Conservation (phyloP, 2,888 invertebrate species). For the Anorthoa munda region DNA sequence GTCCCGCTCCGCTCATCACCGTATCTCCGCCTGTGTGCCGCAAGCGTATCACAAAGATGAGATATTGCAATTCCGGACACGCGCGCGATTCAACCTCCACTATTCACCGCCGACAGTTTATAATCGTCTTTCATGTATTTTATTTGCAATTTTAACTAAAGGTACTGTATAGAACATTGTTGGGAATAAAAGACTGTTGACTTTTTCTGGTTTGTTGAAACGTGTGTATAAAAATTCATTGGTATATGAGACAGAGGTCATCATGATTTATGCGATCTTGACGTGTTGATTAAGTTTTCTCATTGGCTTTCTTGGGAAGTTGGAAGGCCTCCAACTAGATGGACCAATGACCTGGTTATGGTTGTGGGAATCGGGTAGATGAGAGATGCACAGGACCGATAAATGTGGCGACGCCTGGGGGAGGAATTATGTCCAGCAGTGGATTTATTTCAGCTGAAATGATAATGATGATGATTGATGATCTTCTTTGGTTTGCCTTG, state of each 20-base stretch:
- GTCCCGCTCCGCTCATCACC: slow-evolving; percentile 69
- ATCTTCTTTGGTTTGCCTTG: no score
- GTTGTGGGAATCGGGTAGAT: no score
- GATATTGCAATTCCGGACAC: slow-evolving; percentile 81
- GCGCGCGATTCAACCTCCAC: slow-evolving; percentile 73
- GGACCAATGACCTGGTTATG: no score
- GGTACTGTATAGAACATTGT: slow-evolving; percentile 21
- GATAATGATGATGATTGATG: no score
- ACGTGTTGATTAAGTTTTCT: background rate
- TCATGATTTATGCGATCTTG: background rate
- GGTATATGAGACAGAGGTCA: background rate
- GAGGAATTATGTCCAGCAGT: no score
- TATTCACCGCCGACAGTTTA: slow-evolving; percentile 67
- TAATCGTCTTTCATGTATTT: slow-evolving; percentile 60
- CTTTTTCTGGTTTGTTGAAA: slow-evolving; percentile 4
- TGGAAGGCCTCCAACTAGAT: no score
- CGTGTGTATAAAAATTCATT: slow-evolving; percentile 37
- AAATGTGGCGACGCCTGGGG: no score
- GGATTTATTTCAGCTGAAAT: no score
- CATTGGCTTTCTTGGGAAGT: background rate
- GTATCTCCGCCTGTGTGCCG: slow-evolving; percentile 36
- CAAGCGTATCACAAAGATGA: slow-evolving; percentile 75
- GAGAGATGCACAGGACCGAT: no score
- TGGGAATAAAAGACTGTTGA: background rate
- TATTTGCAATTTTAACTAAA: slow-evolving; percentile 47